A percentile compares a stretch with the other conserved stretches of the same genome.
These are phyloP conservation scores for Acrobasis suavella DNA, from an alignment of 2,888 invertebrate species.

Conservation along the genomic window DNA sequence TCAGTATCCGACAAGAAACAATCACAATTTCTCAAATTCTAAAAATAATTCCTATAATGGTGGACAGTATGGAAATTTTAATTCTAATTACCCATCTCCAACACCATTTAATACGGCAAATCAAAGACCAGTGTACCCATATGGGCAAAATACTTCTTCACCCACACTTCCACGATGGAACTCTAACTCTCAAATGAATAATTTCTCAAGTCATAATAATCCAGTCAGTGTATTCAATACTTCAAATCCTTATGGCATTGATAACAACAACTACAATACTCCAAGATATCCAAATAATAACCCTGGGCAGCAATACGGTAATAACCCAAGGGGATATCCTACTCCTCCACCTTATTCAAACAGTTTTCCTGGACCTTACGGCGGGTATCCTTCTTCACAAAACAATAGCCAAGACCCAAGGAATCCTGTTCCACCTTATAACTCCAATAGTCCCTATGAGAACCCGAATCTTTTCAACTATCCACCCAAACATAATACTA, in stretches of 20 bases:
- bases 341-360: neutral
- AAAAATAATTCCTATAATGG: neutral
- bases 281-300: neutral
- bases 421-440: slow-evolving; percentile 10
- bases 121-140: slow-evolving; percentile 1
- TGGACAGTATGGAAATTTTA: neutral
- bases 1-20: neutral
- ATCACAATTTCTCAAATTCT: neutral
- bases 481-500: slow-evolving; percentile 10
- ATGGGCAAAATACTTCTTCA: neutral
- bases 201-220: neutral
- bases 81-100: neutral
- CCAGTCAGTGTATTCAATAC: neutral
- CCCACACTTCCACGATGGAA: neutral
- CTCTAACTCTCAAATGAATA: neutral
- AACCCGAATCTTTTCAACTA: slow-evolving; percentile 13
- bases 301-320: neutral
- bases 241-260: slow-evolving; percentile 1
- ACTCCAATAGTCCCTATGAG: slow-evolving; percentile 6
- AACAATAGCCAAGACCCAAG: slow-evolving; percentile 2
- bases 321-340: neutral
- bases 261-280: neutral
- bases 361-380: neutral
- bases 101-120: neutral
- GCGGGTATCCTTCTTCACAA: slow-evolving; percentile 4